Conservation (phyloP, 2,797 vertebrate genomes). For the Lagodon rhomboides region DNA sequence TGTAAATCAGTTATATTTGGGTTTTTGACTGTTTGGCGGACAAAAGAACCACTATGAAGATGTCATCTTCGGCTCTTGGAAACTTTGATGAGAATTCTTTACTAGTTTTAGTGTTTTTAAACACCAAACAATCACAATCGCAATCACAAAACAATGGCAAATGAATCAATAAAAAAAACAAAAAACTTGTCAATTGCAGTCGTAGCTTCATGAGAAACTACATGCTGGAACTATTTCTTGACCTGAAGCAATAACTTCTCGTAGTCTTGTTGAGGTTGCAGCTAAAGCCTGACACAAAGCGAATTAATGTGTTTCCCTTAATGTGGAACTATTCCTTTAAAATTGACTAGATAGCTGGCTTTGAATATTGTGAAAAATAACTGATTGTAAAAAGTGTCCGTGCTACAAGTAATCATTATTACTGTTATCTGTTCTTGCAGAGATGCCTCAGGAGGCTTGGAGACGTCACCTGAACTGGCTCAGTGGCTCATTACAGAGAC, state of each 20-base stretch:
- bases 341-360: background rate
- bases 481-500: slow-evolving; percentile 76
- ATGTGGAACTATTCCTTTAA: slow-evolving; percentile 3
- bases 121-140: background rate
- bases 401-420: slow-evolving; percentile 27
- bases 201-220: background rate
- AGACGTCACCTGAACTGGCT: slow-evolving; percentile 83
- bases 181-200: background rate
- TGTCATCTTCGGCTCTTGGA: too few species aligned
- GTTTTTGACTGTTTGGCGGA: too few species aligned
- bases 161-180: background rate
- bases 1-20: too few species aligned
- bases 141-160: background rate
- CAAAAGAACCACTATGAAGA: too few species aligned
- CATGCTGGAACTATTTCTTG: background rate
- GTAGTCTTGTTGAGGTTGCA: background rate
- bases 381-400: slow-evolving; percentile 10
- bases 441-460: slow-evolving; percentile 80
- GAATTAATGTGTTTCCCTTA: background rate
- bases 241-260: background rate
- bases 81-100: too few species aligned
- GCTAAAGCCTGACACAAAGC: background rate
- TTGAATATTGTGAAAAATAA: slow-evolving; percentile 8
- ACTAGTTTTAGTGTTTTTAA: too few species aligned
- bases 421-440: slow-evolving; percentile 68